Evolutionary conservation across 1,140 invertebrate species (phyloP).

Genomic region (Brachionus sp.): DNA sequence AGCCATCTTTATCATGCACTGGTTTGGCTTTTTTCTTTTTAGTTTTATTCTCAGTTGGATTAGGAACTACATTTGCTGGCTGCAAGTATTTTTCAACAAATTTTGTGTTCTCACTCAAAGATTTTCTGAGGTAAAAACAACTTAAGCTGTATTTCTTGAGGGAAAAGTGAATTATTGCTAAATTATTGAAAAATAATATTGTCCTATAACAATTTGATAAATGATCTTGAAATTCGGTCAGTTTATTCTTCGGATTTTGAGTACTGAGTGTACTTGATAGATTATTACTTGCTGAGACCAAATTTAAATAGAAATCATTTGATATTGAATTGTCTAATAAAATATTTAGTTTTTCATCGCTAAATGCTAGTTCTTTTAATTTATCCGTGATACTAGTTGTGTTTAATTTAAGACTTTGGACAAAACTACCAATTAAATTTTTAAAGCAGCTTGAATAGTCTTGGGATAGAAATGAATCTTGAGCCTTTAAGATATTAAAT

Average conservation of each 20-base stretch:
- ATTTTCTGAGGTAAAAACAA: conserved; percentile 27
- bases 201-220: not conserved
- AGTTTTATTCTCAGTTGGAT: not conserved
- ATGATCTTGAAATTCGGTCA: not conserved
- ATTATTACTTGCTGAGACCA: not conserved
- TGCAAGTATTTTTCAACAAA: conserved; percentile 26
- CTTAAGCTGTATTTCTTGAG: conserved; percentile 30
- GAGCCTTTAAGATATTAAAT: not conserved
- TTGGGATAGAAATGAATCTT: not conserved
- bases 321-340: not conserved
- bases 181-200: conserved; percentile 33
- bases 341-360: not conserved
- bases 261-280: not conserved
- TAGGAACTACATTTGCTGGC: not conserved
- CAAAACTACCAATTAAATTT: not conserved
- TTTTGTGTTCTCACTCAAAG: not conserved
- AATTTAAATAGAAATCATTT: conserved; percentile 2
- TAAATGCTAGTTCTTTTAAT: not conserved
- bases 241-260: not conserved
- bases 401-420: not conserved
- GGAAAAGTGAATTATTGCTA: conserved; percentile 31
- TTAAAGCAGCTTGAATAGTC: not conserved
- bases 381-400: not conserved
- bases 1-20: not conserved
- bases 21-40: conserved; percentile 22